Evolutionary conservation across 2,797 vertebrate species (phyloP), one percentile per base, ranked within the genome.

Genomic region (Crenuchus spilurus): DNA sequence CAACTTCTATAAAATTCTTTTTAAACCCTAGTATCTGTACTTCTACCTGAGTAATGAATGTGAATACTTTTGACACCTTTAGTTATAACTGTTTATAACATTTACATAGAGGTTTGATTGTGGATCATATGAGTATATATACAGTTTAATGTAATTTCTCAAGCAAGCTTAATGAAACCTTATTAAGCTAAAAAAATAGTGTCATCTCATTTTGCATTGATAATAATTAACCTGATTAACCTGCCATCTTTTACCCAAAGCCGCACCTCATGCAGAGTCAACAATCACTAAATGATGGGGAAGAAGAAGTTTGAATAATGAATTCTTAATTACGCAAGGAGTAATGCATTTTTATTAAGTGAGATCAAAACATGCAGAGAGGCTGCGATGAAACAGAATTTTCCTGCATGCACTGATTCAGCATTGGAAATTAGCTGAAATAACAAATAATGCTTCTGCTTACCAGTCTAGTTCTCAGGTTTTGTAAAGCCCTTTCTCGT

Each of bases 201-300:
- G 30, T 8, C 4, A 1, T 37, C 67, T 9, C 54, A 42, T 41
- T 63, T 74, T 58, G 33, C 18, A 70, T 37, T 62, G 46, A 70
- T 33, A 6, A 42, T 48, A 22, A 48, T 68, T 20, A 54, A 46
- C 51, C 60, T 77, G 61, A 60, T 24, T 44, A 30, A 31, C 33
- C 16, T 60, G 26, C 41, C 58, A 51, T 61, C 22, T 57, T 74
- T 70, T 78, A 78, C 57, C 31, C 35, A 70, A 60, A 28, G 70
- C 61, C 68, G 31, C 58, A 52, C 62, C 60, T 60, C 70, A 71
- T 18, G 37, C 57, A 26, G 49, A 52, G 37, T 65, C 24, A 68
- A 58, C 33, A 63, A 10, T 54, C 31, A 28, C 16, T 62, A 48
- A 55, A 35, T 67, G 39, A 72, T 67, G 42, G 11, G 8, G 51